Conservation (phyloP, 2,888 invertebrate species). For the Apotomis capreana region DNA sequence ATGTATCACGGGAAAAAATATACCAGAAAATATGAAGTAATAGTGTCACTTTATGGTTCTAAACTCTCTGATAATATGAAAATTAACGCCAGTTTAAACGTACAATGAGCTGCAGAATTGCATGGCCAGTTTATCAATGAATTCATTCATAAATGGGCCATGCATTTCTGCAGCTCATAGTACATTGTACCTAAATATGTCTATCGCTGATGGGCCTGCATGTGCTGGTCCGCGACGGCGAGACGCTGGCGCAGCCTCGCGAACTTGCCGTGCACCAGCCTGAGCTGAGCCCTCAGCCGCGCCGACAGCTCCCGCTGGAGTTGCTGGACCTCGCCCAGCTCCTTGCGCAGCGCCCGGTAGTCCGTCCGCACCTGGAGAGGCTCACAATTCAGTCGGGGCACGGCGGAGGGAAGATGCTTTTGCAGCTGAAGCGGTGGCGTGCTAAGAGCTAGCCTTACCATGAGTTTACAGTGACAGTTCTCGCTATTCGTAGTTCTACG, state of each 20-base stretch:
- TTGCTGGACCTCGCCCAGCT: constrained; percentile 91
- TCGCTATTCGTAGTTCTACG: background rate
- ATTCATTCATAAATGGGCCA: too few relatives aligned
- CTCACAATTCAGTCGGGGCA: background rate
- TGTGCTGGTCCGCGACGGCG: constrained; percentile 76
- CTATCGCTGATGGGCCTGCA: constrained; percentile 63
- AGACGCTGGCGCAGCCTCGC: constrained; percentile 88
- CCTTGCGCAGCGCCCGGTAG: constrained; percentile 90
- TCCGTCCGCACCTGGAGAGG: constrained; percentile 85
- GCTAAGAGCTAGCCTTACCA: background rate
- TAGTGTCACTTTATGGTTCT: too few relatives aligned
- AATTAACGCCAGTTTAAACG: too few relatives aligned
- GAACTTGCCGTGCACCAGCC: constrained; percentile 89
- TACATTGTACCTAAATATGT: background rate
- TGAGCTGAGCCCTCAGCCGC: constrained; percentile 88
- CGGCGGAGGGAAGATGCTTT: constrained; percentile 8
- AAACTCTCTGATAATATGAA: too few relatives aligned
- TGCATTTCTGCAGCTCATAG: too few relatives aligned
- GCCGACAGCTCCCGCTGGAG: constrained; percentile 90
- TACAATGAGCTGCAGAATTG: too few relatives aligned
- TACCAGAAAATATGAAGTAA: too few relatives aligned
- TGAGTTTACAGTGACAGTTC: too few relatives aligned
- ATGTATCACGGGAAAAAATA: too few relatives aligned
- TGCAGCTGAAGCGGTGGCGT: background rate
- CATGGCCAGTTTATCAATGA: too few relatives aligned